Conservation (phyloP, 2,888 invertebrate genomes). For the Hirtodrosophila duncani region DNA sequence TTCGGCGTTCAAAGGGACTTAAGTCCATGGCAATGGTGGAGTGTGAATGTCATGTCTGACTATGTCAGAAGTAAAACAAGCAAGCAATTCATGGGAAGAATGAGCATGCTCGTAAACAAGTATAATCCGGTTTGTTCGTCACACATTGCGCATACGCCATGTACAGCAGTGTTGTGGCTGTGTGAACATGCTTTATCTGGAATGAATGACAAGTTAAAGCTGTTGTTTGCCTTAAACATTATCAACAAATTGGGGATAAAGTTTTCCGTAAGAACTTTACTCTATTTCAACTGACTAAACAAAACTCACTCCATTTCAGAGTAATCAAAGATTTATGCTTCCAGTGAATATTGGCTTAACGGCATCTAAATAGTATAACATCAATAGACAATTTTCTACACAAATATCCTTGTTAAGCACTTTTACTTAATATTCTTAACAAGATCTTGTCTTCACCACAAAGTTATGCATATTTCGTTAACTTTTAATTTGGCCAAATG, state of each 20-base stretch:
- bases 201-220: not conserved
- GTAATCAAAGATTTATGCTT: too few relatives aligned
- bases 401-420: not conserved
- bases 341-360: too few relatives aligned
- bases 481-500: conserved; percentile 37
- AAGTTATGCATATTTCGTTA: conserved; percentile 27
- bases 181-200: not conserved
- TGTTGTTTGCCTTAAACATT: too few relatives aligned
- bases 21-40: too few relatives aligned
- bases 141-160: conserved; percentile 24
- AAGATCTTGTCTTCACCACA: conserved; percentile 7
- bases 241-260: not conserved
- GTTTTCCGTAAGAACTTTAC: too few relatives aligned
- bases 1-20: not conserved
- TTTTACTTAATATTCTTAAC: conserved; percentile 12
- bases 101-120: too few relatives aligned
- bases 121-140: conserved; percentile 12
- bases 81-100: too few relatives aligned
- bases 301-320: too few relatives aligned
- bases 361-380: too few relatives aligned
- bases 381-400: too few relatives aligned
- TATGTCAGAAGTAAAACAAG: conserved; percentile 9
- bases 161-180: conserved; percentile 11
- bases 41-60: too few relatives aligned
- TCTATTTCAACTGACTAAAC: too few relatives aligned